phyloP scores from a whole-genome alignment of 2,888 invertebrate species.

The Thymelicus lineola region DNA sequence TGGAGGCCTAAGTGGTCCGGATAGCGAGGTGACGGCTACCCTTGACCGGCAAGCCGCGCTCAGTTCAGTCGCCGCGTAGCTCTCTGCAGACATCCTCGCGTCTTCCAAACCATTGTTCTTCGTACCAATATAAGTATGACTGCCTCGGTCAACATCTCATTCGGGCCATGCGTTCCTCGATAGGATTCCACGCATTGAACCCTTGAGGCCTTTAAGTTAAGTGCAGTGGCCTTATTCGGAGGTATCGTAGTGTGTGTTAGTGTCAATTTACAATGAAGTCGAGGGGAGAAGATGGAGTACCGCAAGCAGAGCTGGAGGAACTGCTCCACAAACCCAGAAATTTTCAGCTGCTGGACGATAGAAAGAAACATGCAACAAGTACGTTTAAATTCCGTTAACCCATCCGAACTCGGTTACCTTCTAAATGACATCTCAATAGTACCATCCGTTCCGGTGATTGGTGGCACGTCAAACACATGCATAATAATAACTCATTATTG shows the following conservation, averaged over 20 bases:
- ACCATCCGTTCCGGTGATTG: conserved; percentile 62
- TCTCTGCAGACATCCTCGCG: conserved; percentile 70
- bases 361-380: conserved; percentile 67
- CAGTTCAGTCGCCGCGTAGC: conserved; percentile 78
- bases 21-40: conserved; percentile 60
- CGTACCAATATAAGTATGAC: conserved; percentile 55
- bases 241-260: conserved; percentile 49
- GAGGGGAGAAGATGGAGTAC: conserved; percentile 55
- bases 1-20: conserved; percentile 49
- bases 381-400: conserved; percentile 58
- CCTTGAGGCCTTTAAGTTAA: conserved; percentile 30
- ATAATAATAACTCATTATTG: conserved; percentile 41
- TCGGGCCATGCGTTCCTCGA: conserved; percentile 64
- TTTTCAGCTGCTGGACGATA: conserved; percentile 57
- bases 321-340: conserved; percentile 70
- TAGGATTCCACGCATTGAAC: conserved; percentile 42
- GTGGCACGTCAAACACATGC: conserved; percentile 43
- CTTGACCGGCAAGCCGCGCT: conserved; percentile 66
- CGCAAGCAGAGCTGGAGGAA: conserved; percentile 74
- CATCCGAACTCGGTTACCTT: conserved; percentile 42
- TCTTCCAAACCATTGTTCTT: conserved; percentile 48
- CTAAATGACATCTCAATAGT: conserved; percentile 60
- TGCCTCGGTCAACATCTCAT: conserved; percentile 50
- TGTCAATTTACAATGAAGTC: conserved; percentile 62
- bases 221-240: conserved; percentile 2